phyloP scores from a whole-genome alignment of 2,888 invertebrate genomes.

The Troglohyphantes excavatus region DNA sequence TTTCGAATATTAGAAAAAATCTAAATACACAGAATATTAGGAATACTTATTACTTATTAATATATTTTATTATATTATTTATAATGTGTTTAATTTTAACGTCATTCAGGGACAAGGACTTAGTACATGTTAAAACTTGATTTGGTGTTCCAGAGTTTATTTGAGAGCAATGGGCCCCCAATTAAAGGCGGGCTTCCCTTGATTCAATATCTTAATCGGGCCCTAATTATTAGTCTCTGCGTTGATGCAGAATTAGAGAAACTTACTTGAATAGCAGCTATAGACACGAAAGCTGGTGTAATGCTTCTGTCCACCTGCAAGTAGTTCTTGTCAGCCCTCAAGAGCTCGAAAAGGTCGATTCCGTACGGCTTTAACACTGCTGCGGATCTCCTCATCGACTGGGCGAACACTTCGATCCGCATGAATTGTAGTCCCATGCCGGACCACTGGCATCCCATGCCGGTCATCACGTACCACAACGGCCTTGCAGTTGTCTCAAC shows the following conservation, averaged over 20 bases:
- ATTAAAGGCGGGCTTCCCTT: no score
- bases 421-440: slow-evolving; percentile 70
- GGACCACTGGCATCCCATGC: slow-evolving; percentile 86
- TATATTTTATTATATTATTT: no score
- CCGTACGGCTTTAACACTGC: slow-evolving; percentile 90
- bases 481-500: slow-evolving; percentile 84
- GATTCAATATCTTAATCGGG: no score
- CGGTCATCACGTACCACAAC: slow-evolving; percentile 96
- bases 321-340: slow-evolving; percentile 88
- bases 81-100: no score
- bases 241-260: slow-evolving; percentile 85
- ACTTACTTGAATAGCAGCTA: slow-evolving; percentile 84
- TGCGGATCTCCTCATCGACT: slow-evolving; percentile 89
- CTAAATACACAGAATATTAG: no score
- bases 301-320: slow-evolving; percentile 83
- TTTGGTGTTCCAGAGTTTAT: no score
- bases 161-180: no score
- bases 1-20: no score
- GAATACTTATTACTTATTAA: no score
- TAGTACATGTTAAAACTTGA: no score
- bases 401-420: slow-evolving; percentile 81
- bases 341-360: slow-evolving; percentile 90
- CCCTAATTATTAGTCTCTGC: no score
- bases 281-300: slow-evolving; percentile 83
- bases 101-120: no score